These are phyloP conservation scores for Cerastis leucographa DNA, from an alignment of 2,888 invertebrate genomes.

Conservation along the genomic window DNA sequence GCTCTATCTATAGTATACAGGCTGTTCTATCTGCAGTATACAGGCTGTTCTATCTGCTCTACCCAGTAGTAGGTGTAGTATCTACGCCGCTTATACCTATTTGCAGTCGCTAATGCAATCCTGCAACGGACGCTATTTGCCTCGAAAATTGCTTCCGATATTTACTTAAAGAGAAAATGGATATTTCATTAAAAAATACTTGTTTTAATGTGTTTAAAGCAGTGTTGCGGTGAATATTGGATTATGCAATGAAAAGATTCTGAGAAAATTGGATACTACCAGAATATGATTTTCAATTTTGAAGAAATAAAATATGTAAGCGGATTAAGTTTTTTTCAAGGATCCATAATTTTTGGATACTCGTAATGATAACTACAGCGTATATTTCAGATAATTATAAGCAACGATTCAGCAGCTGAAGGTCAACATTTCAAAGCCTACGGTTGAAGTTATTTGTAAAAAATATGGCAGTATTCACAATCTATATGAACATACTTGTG, in stretches of 20 bases:
- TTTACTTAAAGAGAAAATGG: conserved; percentile 62
- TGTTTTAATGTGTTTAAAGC: background rate
- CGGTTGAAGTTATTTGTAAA: too few relatives aligned
- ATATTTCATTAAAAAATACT: conserved; percentile 27
- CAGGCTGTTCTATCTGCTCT: conserved; percentile 34
- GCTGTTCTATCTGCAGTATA: conserved; percentile 35
- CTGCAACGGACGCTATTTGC: conserved; percentile 72
- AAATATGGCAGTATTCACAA: too few relatives aligned
- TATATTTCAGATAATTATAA: too few relatives aligned
- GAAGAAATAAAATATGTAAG: background rate
- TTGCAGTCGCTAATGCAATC: conserved; percentile 72
- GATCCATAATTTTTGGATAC: too few relatives aligned
- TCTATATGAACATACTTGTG: background rate
- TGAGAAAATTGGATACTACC: background rate
- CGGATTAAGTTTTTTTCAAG: too few relatives aligned
- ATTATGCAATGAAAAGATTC: background rate
- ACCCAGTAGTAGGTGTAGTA: conserved; percentile 30
- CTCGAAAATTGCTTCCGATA: conserved; percentile 73
- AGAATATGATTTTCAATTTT: background rate
- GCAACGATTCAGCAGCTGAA: too few relatives aligned
- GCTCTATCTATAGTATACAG: conserved; percentile 37
- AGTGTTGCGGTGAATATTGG: conserved; percentile 3
- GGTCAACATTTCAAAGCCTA: too few relatives aligned
- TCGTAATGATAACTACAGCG: too few relatives aligned
- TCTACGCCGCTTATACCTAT: conserved; percentile 55